These are phyloP conservation scores for Halichoeres trimaculatus DNA, from an alignment of 2,113 vertebrate genomes.

Conservation along the genomic window DNA sequence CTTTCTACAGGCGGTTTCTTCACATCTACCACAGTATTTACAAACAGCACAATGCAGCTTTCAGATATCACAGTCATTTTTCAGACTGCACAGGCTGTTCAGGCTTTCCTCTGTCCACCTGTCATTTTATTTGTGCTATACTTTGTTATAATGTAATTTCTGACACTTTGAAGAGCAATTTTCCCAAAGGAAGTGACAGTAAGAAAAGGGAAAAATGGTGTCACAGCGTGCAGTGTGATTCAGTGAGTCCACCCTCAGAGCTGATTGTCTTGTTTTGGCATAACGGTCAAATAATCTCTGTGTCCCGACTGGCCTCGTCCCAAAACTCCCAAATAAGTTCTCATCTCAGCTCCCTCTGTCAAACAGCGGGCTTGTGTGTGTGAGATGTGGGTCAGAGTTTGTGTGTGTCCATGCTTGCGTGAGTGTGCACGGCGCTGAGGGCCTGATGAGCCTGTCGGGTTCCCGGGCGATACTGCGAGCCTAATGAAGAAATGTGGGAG, in stretches of 20 bases:
- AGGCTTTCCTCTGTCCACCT: too few relatives aligned
- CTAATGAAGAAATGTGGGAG: constrained; percentile 59
- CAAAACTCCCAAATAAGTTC: constrained; percentile 19
- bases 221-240: background rate
- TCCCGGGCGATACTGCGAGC: constrained; percentile 54
- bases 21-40: too few relatives aligned
- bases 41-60: too few relatives aligned
- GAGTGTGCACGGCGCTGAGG: background rate
- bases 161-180: background rate
- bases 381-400: background rate
- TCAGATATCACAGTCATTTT: too few relatives aligned
- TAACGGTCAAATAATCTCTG: constrained; percentile 23
- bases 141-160: background rate
- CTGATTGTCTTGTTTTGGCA: constrained; percentile 9
- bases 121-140: background rate
- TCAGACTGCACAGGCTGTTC: too few relatives aligned
- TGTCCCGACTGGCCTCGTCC: constrained; percentile 12
- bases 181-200: too few relatives aligned
- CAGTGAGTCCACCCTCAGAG: background rate
- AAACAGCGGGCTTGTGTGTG: background rate
- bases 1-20: too few relatives aligned
- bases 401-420: constrained; percentile 1
- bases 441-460: constrained; percentile 37
- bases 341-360: constrained; percentile 17
- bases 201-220: too few relatives aligned